A percentile compares a stretch with the other conserved stretches of the same genome.
phyloP scores from a whole-genome alignment of 2,888 invertebrate genomes.

The Lysandra coridon region DNA sequence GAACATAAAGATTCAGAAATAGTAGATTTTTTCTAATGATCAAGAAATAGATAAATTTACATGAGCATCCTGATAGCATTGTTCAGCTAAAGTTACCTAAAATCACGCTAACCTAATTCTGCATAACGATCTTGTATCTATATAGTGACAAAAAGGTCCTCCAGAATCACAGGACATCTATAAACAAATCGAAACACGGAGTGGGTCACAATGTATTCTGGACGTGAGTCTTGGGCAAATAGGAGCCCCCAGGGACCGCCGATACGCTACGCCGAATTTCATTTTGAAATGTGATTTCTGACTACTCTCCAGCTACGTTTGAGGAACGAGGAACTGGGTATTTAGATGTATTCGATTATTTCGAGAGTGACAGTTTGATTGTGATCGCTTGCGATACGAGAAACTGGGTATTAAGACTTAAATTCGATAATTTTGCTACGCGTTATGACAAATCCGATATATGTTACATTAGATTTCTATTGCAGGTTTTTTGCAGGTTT shows the following conservation, averaged over 20 bases:
- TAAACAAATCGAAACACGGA: constrained; percentile 17
- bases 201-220: constrained; percentile 16
- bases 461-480: no score
- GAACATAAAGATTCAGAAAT: no score
- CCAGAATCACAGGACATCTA: constrained; percentile 17
- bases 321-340: background rate
- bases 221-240: constrained; percentile 41
- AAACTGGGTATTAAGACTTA: no score
- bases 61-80: no score
- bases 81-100: background rate
- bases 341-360: background rate
- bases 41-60: no score
- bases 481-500: no score
- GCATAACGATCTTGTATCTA: background rate
- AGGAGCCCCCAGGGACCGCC: constrained; percentile 69
- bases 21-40: no score
- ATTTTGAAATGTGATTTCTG: constrained; percentile 60
- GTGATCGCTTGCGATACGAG: background rate
- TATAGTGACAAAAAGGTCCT: background rate
- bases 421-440: no score
- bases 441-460: no score
- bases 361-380: background rate
- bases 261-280: constrained; percentile 68
- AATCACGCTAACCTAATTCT: background rate
- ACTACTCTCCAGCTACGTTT: constrained; percentile 19